Base-by-base conservation (phyloP, 2,888 invertebrate species). In the Thymelicus lineola region DNA sequence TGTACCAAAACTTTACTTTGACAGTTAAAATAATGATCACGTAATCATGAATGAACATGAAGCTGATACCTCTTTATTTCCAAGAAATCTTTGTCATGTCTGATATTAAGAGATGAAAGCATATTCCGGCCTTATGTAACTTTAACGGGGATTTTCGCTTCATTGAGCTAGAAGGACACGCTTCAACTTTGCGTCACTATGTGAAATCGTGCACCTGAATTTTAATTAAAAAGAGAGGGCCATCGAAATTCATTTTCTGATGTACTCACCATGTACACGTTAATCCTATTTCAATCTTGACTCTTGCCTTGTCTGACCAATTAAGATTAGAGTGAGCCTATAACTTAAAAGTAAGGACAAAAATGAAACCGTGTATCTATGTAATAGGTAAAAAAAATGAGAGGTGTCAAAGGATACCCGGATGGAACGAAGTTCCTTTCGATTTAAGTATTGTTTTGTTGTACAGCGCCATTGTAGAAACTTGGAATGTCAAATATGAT, bases 151-250 rank as follows among this genome's bases (percentile, higher is more conserved):
- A 53, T 62, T 68, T 35, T 38, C 63, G 69, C 69, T 69, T 48
- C 69, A 69, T 58, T 63, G 68, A 58, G 12, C 68, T 20, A 62
- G 62, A 69, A 69, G 68, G 45, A 48, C 57, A 57, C 48, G 38
- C 57, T 62, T 62, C 68, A 63, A 63, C 48, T 69, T 69, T 63
- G 62, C 68, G 57, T 57, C 48, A 42, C 57, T 57, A 17, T 50
- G 46, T 62, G 35, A 57, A 65, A 65, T 10, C 45, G 28, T 15
- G 57, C 48, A 45, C 57, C 62, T 58, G 63, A 57, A 62, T 58
- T 63, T 63, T 65, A 63, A 69, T 57, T 69, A 63, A 63, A 61
- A 46, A 57, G 69, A 15, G 5, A 63, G 15, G 55, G 57, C 55
- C 55, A 36, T 17, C 36, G 46, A 62, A 57, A 55, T 55, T 42